Base-by-base conservation (phyloP, 2,888 invertebrate species). In the Abscondita cerata region DNA sequence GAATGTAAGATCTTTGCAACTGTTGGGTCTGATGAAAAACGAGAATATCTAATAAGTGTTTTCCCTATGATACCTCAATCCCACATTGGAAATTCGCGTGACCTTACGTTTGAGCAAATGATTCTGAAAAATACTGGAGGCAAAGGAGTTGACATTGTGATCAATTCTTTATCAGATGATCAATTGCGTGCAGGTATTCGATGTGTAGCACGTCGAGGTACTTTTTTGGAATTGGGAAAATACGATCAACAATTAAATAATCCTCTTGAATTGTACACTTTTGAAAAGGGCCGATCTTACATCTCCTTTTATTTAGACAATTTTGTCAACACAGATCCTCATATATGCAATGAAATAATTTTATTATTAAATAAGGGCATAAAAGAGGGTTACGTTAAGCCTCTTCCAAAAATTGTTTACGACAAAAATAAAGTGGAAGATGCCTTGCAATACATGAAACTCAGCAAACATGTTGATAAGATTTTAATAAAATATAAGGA, bases 101-200 rank as follows among this genome's bases (percentile, higher is more conserved):
- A 95, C 81, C 84, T 88, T 9, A 87, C 88, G 55, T 98, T 98
- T 81, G 97, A 97, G 81, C 90, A 91, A 78, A 85, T 95, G 73
- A 83, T 98, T 53, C 84, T 92, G 78, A 83, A 84, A 44, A 87
- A 89, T 74, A 97, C 96, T 0, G 81, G 86, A 67, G 97, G 97
- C 31, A 86, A 86, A 71, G 96, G 96, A 61, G 97, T 98, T 3
- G 93, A 98, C 80, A 81, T 96, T 58, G 91, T 98, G 11, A 81
- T 95, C 8, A 98, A 98, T 80, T 96, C 95, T 0, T 81, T 98
- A 52, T 87, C 96, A 0, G 96, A 93, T 73, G 96, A 97, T 44
- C 95, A 96, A 78, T 83, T 97, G 1, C 84, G 87, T 74, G 91
- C 88, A 0, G 88, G 88, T 0, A 76, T 88, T 0, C 81, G 87